Evolutionary conservation across 2,113 vertebrate species (phyloP).

Genomic region (Pontoporia blainvillei): DNA sequence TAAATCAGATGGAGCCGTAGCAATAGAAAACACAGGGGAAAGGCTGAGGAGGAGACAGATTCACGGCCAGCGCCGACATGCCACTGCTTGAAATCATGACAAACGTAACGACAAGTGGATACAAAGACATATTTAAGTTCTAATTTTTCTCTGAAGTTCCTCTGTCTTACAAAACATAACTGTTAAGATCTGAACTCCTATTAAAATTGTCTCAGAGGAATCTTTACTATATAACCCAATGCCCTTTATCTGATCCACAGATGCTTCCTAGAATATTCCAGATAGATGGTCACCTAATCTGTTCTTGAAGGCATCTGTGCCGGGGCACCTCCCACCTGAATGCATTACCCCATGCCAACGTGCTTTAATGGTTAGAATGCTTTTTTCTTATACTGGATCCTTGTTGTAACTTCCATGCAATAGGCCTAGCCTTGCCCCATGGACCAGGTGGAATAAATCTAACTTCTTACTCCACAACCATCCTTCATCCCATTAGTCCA

Average conservation of each 20-base stretch:
- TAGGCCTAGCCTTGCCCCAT: accelerated
- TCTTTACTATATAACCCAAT: background rate
- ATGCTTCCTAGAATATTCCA: background rate
- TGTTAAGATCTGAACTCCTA: background rate
- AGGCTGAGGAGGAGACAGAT: background rate
- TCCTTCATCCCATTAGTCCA: no score
- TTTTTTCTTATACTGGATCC: background rate
- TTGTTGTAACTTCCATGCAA: background rate
- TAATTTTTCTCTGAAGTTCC: background rate
- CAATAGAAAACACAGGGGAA: background rate
- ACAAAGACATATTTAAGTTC: background rate
- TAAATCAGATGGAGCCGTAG: background rate
- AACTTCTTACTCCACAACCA: background rate
- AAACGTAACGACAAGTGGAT: accelerated
- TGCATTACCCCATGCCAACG: background rate
- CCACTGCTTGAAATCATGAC: background rate
- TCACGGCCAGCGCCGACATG: accelerated
- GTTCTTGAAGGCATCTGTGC: background rate
- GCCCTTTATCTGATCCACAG: background rate
- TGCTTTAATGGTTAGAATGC: no score
- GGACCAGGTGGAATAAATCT: background rate
- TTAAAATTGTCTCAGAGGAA: background rate
- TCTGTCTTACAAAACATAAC: background rate
- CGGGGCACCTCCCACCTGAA: background rate
- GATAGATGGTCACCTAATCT: no score